A percentile compares a stretch with the other conserved stretches of the same genome.
These are phyloP conservation scores for Puma concolor DNA, from an alignment of 2,113 vertebrate species.

Conservation along the genomic window DNA sequence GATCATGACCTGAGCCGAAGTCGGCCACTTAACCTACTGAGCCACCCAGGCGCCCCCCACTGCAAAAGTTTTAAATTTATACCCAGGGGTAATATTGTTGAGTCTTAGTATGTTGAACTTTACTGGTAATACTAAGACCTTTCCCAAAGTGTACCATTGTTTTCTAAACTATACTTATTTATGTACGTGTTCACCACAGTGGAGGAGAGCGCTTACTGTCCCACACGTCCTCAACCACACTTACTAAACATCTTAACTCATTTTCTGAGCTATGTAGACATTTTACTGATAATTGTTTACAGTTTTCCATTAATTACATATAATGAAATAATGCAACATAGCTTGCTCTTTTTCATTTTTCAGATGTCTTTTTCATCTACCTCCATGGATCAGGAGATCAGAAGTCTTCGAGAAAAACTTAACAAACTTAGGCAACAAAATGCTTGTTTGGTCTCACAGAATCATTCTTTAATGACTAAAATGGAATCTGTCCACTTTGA, in stretches of 20 bases:
- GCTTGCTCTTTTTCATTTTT: conserved; percentile 60
- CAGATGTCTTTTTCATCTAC: conserved; percentile 69
- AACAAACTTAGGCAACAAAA: conserved; percentile 90
- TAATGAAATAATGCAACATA: conserved; percentile 50
- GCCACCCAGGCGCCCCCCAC: not conserved
- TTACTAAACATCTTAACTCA: conserved; percentile 35
- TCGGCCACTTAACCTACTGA: too few relatives aligned
- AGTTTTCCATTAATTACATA: conserved; percentile 47
- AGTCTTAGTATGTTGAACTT: not conserved
- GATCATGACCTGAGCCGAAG: too few relatives aligned
- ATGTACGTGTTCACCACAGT: not conserved
- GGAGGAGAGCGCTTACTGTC: not conserved
- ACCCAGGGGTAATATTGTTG: not conserved
- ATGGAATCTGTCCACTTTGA: conserved; percentile 89
- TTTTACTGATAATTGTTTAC: conserved; percentile 42
- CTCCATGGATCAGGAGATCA: conserved; percentile 85
- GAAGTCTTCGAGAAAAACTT: conserved; percentile 85
- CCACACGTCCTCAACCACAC: not conserved
- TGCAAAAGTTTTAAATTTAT: not conserved
- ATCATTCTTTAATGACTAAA: conserved; percentile 87
- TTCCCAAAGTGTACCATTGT: conserved; percentile 9
- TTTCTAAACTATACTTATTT: conserved; percentile 17
- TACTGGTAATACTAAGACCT: not conserved
- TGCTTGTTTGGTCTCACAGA: conserved; percentile 88
- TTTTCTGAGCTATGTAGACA: conserved; percentile 37